Conservation (phyloP, 2,113 vertebrate genomes). For the Daubentonia madagascariensis region DNA sequence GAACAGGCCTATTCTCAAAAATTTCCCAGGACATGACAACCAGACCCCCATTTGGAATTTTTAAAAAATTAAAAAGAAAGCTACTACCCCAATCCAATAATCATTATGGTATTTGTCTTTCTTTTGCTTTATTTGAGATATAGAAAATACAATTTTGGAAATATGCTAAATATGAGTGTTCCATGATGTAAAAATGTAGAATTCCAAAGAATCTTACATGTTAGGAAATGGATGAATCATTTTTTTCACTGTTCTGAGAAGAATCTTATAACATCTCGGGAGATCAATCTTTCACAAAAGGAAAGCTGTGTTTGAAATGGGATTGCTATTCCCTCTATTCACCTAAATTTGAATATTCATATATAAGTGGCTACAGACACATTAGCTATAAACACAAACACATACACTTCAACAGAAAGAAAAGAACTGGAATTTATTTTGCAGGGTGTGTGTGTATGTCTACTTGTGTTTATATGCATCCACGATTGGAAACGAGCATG, state of each 20-base stretch:
- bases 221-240: neutral
- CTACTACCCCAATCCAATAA: neutral
- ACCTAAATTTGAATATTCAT: constrained; percentile 13
- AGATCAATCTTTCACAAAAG: neutral
- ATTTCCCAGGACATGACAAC: neutral
- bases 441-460: neutral
- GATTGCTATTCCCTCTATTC: neutral
- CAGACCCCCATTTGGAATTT: neutral
- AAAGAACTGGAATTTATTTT: neutral
- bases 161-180: neutral
- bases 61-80: neutral
- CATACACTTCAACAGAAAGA: neutral
- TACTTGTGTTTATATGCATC: constrained; percentile 59
- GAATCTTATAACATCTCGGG: neutral
- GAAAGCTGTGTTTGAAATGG: neutral
- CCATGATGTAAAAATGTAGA: neutral
- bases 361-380: neutral
- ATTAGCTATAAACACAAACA: neutral
- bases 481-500: constrained; percentile 49
- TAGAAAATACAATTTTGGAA: neutral
- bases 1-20: neutral
- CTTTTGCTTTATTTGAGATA: constrained; percentile 12
- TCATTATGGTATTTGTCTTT: neutral
- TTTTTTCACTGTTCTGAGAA: neutral
- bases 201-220: neutral